Evolutionary conservation across 2,888 invertebrate species (phyloP).

Genomic region (Strigamia crassipes): DNA sequence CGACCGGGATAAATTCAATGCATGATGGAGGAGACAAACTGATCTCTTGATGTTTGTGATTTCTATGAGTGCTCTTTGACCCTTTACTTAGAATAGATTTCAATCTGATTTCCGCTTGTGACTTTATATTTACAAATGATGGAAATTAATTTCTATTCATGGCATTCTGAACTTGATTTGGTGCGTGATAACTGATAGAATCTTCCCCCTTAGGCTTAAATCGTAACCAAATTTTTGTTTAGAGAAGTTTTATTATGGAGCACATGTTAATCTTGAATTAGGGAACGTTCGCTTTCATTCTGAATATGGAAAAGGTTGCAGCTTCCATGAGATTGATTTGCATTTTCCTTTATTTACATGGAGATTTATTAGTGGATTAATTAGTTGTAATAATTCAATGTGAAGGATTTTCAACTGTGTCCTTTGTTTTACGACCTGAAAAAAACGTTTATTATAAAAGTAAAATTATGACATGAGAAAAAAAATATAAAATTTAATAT

Average conservation of each 20-base stretch:
- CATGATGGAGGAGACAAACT: conserved; percentile 10
- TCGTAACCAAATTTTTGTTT: conserved; percentile 14
- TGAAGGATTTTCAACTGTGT: conserved; percentile 13
- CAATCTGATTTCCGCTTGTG: conserved; percentile 19
- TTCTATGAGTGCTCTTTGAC: conserved; percentile 28
- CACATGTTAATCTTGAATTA: background rate
- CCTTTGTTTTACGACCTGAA: conserved; percentile 38
- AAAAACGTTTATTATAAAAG: background rate
- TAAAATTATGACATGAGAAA: background rate
- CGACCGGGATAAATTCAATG: conserved; percentile 5
- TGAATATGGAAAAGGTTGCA: conserved; percentile 38
- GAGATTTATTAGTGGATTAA: conserved; percentile 37
- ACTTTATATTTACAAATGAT: conserved; percentile 32
- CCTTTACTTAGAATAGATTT: conserved; percentile 24
- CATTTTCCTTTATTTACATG: conserved; percentile 36
- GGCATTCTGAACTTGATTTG: conserved; percentile 37
- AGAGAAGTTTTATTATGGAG: conserved; percentile 34
- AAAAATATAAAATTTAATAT: background rate
- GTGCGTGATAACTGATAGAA: conserved; percentile 15
- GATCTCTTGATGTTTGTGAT: conserved; percentile 2
- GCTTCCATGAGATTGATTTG: conserved; percentile 24
- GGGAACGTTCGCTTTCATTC: conserved; percentile 22
- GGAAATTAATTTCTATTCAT: conserved; percentile 37
- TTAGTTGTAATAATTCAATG: conserved; percentile 27
- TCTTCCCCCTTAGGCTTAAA: background rate